Conservation (phyloP, 2,797 vertebrate genomes). For the Paedocypris micromegethes region DNA sequence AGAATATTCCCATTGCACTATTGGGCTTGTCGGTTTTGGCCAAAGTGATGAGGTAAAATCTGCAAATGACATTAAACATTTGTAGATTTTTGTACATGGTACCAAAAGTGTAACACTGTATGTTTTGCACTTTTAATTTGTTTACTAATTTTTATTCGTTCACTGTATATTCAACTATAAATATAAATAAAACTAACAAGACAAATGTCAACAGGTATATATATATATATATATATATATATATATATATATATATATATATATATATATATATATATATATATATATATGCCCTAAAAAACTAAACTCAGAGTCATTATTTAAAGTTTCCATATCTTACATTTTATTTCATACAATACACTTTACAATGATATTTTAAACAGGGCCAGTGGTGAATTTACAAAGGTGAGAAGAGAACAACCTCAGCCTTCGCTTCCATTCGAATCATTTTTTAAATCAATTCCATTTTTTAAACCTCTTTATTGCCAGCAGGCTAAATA, state of each 20-base stretch:
- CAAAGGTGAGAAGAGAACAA: constrained; percentile 31
- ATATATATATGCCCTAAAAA: too few relatives aligned
- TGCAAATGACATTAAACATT: too few relatives aligned
- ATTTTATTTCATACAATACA: constrained; percentile 57
- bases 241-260: too few relatives aligned
- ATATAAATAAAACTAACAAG: too few relatives aligned
- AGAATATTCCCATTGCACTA: constrained; percentile 10
- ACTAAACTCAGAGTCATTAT: constrained; percentile 8
- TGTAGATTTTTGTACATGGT: too few relatives aligned
- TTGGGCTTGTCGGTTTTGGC: constrained; percentile 1
- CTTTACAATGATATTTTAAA: constrained; percentile 50
- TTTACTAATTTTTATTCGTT: too few relatives aligned
- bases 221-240: too few relatives aligned
- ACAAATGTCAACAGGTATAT: too few relatives aligned
- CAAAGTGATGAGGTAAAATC: neutral
- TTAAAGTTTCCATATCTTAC: constrained; percentile 48
- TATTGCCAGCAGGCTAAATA: constrained; percentile 50
- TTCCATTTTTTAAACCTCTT: constrained; percentile 15
- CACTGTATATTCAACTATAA: too few relatives aligned
- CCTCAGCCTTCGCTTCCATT: constrained; percentile 12
- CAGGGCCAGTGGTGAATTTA: constrained; percentile 40
- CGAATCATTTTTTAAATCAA: constrained; percentile 36
- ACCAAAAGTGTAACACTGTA: neutral
- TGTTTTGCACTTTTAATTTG: too few relatives aligned
- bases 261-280: too few relatives aligned